These are phyloP conservation scores for Gallirallus australis DNA, from an alignment of 2,797 vertebrate species.

Conservation along the genomic window DNA sequence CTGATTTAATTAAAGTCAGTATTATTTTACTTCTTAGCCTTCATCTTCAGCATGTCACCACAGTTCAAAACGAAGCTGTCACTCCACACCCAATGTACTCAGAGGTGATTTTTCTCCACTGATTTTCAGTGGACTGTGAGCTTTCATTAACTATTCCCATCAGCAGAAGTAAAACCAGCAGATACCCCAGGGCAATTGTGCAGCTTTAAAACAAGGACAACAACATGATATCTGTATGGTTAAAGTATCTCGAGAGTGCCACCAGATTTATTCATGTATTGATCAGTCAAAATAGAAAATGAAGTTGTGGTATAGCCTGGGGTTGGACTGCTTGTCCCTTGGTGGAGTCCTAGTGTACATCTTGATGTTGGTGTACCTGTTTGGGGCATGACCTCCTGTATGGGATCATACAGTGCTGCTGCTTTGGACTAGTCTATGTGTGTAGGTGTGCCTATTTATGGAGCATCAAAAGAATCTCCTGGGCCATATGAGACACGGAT, in stretches of 20 bases:
- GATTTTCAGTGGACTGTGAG: slow-evolving; percentile 43
- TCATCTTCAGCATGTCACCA: slow-evolving; percentile 48
- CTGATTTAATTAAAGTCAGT: slow-evolving; percentile 10
- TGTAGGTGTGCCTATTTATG: neutral
- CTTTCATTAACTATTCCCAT: slow-evolving; percentile 58
- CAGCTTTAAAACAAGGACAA: neutral
- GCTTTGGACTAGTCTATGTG: neutral
- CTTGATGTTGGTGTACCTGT: rapidly evolving
- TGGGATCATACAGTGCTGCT: rapidly evolving
- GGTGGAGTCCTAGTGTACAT: rapidly evolving
- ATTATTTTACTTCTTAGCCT: slow-evolving; percentile 60
- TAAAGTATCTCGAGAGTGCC: neutral
- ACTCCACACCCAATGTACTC: slow-evolving; percentile 21
- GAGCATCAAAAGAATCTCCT: neutral
- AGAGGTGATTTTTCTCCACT: slow-evolving; percentile 52
- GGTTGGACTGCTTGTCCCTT: neutral
- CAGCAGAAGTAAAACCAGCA: slow-evolving; percentile 57
- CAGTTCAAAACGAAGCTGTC: slow-evolving; percentile 62
- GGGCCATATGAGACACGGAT: neutral
- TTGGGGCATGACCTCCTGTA: rapidly evolving
- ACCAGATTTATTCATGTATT: neutral
- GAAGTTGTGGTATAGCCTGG: neutral
- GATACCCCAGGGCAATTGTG: neutral
- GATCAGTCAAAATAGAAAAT: neutral
- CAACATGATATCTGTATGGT: neutral